Evolutionary conservation across 2,888 invertebrate genomes (phyloP).

Genomic region (Nomada fucata): DNA sequence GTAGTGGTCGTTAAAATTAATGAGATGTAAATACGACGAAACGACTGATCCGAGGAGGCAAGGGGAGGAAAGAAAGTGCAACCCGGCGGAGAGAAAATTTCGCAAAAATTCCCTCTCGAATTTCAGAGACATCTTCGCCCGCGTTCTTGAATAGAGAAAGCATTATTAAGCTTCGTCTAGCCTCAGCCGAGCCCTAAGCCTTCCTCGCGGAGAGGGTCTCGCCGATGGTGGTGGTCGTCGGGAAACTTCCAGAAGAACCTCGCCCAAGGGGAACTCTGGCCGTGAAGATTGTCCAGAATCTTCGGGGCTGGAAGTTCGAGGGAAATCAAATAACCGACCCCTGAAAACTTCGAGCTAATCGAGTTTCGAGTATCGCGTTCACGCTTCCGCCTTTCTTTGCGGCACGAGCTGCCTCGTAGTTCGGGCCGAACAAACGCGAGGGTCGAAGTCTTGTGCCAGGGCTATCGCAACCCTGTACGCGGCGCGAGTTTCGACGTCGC

Average conservation of each 20-base stretch:
- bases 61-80: background rate
- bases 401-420: background rate
- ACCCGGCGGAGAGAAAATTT: background rate
- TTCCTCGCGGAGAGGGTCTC: too few relatives aligned
- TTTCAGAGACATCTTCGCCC: too few relatives aligned
- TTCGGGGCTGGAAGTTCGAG: background rate
- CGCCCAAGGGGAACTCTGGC: background rate
- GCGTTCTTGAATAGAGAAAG: background rate
- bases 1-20: conserved; percentile 46
- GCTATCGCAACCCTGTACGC: background rate
- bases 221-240: too few relatives aligned
- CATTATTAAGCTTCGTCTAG: background rate
- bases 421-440: background rate
- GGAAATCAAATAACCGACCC: conserved; percentile 32
- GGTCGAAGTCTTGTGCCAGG: background rate
- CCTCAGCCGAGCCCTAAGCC: background rate
- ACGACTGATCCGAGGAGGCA: background rate
- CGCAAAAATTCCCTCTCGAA: background rate
- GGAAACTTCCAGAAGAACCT: background rate
- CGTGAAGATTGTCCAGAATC: conserved; percentile 11
- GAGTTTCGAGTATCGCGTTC: conserved; percentile 26
- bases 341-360: conserved; percentile 19
- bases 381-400: conserved; percentile 11
- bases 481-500: background rate
- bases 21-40: conserved; percentile 38